phyloP scores from a whole-genome alignment of 2,113 vertebrate species.

The Coregonus clupeaformis region DNA sequence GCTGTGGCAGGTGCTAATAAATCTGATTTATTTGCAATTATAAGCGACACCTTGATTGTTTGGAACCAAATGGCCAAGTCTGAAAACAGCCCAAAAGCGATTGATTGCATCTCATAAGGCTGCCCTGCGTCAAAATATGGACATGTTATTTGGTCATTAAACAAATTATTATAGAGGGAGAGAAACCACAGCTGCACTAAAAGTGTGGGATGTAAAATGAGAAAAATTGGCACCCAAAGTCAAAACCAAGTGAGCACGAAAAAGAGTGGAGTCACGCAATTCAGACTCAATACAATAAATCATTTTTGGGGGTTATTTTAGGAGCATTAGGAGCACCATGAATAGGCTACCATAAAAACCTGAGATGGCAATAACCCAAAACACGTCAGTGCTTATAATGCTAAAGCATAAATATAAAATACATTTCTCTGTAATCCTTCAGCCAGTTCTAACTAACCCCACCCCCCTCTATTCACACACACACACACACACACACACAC shows the following conservation, averaged over 20 bases:
- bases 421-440: slow-evolving; percentile 32
- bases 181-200: neutral
- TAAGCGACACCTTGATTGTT: neutral
- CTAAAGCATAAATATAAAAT: neutral
- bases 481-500: slow-evolving; percentile 1
- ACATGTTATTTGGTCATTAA: neutral
- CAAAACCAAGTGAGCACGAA: neutral
- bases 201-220: neutral
- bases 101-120: neutral
- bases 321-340: neutral
- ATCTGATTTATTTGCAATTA: neutral
- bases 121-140: neutral
- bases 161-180: neutral
- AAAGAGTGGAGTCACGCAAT: neutral
- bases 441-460: slow-evolving; percentile 26
- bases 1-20: neutral
- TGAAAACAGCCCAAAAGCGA: neutral
- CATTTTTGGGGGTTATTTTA: neutral
- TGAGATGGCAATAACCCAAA: neutral
- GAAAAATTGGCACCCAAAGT: neutral
- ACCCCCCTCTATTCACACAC: slow-evolving; percentile 5
- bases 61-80: neutral
- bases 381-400: neutral
- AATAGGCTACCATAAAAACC: neutral
- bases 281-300: neutral